Percentiles rank a stretch among this genome's conserved stretches.
These are phyloP conservation scores for Microtus californicus DNA, from an alignment of 2,797 vertebrate genomes.

Conservation along the genomic window DNA sequence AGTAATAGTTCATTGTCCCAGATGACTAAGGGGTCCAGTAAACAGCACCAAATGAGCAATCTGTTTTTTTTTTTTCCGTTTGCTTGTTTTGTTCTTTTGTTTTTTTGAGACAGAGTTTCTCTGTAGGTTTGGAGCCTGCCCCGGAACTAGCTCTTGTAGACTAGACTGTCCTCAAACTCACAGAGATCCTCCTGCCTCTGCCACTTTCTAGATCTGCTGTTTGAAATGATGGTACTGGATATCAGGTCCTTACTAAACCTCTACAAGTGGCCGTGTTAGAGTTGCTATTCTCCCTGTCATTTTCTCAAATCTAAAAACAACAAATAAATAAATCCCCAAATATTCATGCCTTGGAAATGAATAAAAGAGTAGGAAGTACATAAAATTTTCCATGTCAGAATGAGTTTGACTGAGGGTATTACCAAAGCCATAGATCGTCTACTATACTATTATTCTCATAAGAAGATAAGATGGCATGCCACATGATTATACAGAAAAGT, in stretches of 20 bases:
- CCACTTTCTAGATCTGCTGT: background rate
- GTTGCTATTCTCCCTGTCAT: background rate
- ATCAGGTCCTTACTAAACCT: background rate
- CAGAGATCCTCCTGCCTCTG: too few relatives aligned
- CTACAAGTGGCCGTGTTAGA: background rate
- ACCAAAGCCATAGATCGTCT: background rate
- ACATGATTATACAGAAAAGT: slow-evolving; percentile 45
- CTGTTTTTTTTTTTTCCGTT: too few relatives aligned
- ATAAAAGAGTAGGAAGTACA: background rate
- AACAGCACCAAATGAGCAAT: background rate
- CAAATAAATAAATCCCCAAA: background rate
- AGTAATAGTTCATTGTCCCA: background rate
- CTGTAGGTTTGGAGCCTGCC: too few relatives aligned
- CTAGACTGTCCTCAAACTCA: too few relatives aligned
- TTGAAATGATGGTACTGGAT: background rate
- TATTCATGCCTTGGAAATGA: background rate
- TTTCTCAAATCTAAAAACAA: background rate
- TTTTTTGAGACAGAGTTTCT: too few relatives aligned
- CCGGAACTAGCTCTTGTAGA: too few relatives aligned
- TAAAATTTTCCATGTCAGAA: background rate
- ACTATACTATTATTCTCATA: slow-evolving; percentile 49
- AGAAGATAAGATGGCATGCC: slow-evolving; percentile 55
- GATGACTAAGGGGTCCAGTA: background rate
- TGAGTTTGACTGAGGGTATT: slow-evolving; percentile 23
- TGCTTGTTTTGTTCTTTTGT: too few relatives aligned